These are phyloP conservation scores for Dimorphilus gyrociliatus DNA, from an alignment of 2,888 invertebrate species.

Conservation along the genomic window DNA sequence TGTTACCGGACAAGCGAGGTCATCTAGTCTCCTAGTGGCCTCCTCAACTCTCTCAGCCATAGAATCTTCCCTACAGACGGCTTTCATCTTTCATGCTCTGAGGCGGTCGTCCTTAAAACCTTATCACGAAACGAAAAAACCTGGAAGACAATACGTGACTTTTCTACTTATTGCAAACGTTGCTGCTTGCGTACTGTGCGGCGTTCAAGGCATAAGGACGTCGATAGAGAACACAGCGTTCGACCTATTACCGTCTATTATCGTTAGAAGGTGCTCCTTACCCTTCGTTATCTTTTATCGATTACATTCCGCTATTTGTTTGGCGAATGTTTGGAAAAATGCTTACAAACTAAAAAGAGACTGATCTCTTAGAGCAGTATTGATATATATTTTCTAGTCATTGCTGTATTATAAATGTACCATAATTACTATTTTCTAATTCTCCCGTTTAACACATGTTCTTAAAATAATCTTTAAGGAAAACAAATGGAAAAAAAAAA, in stretches of 20 bases:
- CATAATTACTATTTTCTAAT: no score
- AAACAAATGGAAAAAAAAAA: no score
- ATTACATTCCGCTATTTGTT: slow-evolving; percentile 77
- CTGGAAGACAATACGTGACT: slow-evolving; percentile 83
- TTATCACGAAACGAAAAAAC: slow-evolving; percentile 81
- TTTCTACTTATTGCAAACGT: slow-evolving; percentile 86
- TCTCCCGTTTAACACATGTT: no score
- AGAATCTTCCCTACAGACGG: slow-evolving; percentile 77
- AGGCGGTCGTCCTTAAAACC: slow-evolving; percentile 72
- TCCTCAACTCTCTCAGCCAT: slow-evolving; percentile 69
- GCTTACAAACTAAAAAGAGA: slow-evolving; percentile 55
- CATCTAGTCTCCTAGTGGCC: slow-evolving; percentile 67
- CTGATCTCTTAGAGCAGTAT: slow-evolving; percentile 3
- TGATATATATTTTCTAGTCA: no score
- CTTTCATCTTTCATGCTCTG: slow-evolving; percentile 82
- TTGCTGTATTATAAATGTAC: no score
- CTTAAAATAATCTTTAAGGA: no score
- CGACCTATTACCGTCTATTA: slow-evolving; percentile 78
- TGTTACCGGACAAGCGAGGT: slow-evolving; percentile 67
- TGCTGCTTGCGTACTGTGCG: slow-evolving; percentile 89
- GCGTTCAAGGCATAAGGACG: slow-evolving; percentile 83
- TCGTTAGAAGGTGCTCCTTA: slow-evolving; percentile 75
- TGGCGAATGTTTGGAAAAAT: slow-evolving; percentile 89
- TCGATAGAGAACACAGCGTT: slow-evolving; percentile 80
- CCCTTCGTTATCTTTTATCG: slow-evolving; percentile 89